A percentile compares a stretch with the other conserved stretches of the same genome.
These are phyloP conservation scores for Melinopterus prodromus DNA, from an alignment of 2,888 invertebrate species.

Conservation along the genomic window DNA sequence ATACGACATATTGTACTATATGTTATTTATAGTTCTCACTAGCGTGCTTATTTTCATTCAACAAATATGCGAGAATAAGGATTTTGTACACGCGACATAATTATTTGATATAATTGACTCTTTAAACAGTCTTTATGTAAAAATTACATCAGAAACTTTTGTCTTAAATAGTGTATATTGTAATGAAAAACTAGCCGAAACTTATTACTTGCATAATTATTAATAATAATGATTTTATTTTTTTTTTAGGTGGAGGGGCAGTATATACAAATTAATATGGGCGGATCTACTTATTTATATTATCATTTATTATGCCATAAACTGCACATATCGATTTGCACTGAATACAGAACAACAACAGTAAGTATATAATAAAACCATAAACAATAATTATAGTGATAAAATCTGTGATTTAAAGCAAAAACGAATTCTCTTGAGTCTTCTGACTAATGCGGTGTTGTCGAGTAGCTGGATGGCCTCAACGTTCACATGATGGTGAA, in stretches of 20 bases:
- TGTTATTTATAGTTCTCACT: not conserved
- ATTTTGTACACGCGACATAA: no score
- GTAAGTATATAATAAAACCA: slow-evolving; percentile 60
- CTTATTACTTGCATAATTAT: slow-evolving; percentile 32
- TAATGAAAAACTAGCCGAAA: slow-evolving; percentile 20
- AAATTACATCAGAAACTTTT: no score
- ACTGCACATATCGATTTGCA: slow-evolving; percentile 75
- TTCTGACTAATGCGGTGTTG: no score
- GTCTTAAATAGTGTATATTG: no score
- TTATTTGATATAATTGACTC: no score
- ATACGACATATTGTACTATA: no score
- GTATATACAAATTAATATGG: slow-evolving; percentile 92
- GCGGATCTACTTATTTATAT: slow-evolving; percentile 82
- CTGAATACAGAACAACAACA: slow-evolving; percentile 71
- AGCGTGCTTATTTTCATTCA: not conserved
- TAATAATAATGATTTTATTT: slow-evolving; percentile 30
- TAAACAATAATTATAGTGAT: not conserved
- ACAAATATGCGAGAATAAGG: not conserved
- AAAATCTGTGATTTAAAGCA: not conserved
- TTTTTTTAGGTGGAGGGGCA: slow-evolving; percentile 84
- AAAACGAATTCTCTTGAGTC: no score
- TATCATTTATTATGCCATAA: slow-evolving; percentile 76
- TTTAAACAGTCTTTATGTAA: no score
- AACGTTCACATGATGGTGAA: no score
- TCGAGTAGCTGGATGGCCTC: no score